Evolutionary conservation across 2,113 vertebrate species (phyloP), one percentile per base, ranked within the genome.

Genomic region (Gadus chalcogrammus): DNA sequence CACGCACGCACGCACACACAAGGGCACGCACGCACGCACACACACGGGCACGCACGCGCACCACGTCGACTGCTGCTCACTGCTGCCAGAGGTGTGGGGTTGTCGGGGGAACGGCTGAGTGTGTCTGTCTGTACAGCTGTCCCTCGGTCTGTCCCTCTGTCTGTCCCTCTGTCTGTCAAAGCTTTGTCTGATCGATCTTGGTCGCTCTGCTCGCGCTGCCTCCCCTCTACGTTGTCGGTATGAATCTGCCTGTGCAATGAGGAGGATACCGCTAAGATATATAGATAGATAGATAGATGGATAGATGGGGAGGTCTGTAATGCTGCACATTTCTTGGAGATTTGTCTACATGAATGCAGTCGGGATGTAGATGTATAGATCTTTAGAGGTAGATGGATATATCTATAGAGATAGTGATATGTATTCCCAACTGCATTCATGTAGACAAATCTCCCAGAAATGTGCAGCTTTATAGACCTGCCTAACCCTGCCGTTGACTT

Each of bases 171-270:
- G 86, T 83, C 78, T 58, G 81, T 69, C 81, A 71, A 70, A 71
- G 17, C 22, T 65, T 77, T 79, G 82, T 35, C 42, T 48, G 42
- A 48, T 13, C 8, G 42, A 48, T 48, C 42, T 48, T 48, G 5
- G 42, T 48, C 7, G 7, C 11, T 82, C 80, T 77, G 69, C 78
- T 77, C 74, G 82, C 84, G 80, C 79, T 78, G 79, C 79, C 73
- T 3, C 22, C 79, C 82, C 86, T 77, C 84, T 76, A 79, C 76
- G 64, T 74, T 77, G 76, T 85, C 84, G 81, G 79, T 83, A 82
- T 78, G 74, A 69, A 75, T 78, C 68, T 31, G 68, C 63, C 18
- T 75, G 76, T 77, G 78, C 31, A 35, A 35, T 7, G 4, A 7
- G 84, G 79, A 81, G 74, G 76, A 76, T 68, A 80, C 76, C 72